Percentiles rank a stretch among this genome's conserved stretches.
Conservation (phyloP, 2,888 invertebrate genomes). For the Tetragnatha montana region DNA sequence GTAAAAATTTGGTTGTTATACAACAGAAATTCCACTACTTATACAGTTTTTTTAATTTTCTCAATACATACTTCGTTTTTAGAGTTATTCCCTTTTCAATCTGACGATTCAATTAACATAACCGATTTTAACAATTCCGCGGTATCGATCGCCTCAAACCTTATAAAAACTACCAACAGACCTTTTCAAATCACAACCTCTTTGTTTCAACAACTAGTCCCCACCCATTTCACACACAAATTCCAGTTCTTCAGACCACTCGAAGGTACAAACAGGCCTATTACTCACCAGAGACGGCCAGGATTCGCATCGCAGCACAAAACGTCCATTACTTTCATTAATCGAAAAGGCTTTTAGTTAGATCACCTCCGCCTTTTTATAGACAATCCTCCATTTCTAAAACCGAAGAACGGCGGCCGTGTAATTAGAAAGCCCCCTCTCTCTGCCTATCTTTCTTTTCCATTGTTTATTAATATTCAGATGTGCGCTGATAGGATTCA, state of each 20-base stretch:
- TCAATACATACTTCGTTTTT: too few species aligned
- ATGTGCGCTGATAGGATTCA: neutral
- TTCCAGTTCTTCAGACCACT: slow-evolving; percentile 35
- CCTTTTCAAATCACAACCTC: neutral
- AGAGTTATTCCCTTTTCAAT: too few species aligned
- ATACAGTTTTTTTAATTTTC: too few species aligned
- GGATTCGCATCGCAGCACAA: slow-evolving; percentile 28
- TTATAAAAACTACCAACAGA: too few species aligned
- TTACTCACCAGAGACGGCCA: slow-evolving; percentile 23
- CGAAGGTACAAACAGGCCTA: slow-evolving; percentile 53
- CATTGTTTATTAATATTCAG: slow-evolving; percentile 49
- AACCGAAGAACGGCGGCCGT: slow-evolving; percentile 17
- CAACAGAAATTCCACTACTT: too few species aligned
- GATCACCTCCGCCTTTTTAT: slow-evolving; percentile 51
- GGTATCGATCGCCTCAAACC: too few species aligned
- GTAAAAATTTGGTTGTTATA: too few species aligned
- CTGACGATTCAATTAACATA: too few species aligned
- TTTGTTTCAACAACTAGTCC: neutral
- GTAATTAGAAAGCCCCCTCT: slow-evolving; percentile 46
- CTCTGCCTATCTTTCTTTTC: neutral
- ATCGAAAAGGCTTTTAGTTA: slow-evolving; percentile 61
- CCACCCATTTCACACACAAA: neutral
- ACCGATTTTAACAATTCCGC: too few species aligned
- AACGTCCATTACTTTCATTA: slow-evolving; percentile 54
- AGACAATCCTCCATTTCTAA: slow-evolving; percentile 47